Conservation (phyloP, 2,797 vertebrate species). For the Peromyscus aztecus region DNA sequence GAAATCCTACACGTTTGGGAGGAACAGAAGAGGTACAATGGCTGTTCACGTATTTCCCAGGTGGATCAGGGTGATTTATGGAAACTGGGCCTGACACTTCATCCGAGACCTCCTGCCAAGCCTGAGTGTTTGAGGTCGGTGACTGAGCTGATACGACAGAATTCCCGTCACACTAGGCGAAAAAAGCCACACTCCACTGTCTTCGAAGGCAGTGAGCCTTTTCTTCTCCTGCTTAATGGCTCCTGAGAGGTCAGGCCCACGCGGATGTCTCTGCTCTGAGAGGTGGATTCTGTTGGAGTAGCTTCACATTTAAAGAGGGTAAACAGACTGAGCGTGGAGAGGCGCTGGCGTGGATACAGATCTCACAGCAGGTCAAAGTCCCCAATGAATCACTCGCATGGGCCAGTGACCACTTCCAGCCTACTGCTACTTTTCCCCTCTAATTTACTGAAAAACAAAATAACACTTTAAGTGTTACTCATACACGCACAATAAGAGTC, state of each 20-base stretch:
- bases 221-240: constrained; percentile 15
- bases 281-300: neutral
- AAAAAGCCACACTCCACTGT: constrained; percentile 10
- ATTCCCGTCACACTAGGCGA: constrained; percentile 62
- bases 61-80: neutral
- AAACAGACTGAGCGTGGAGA: neutral
- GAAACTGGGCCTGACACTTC: neutral
- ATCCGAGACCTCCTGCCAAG: neutral
- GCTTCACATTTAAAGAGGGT: neutral
- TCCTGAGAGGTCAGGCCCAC: neutral
- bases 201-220: neutral
- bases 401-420: neutral
- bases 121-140: constrained; percentile 29
- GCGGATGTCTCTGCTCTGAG: neutral
- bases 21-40: neutral
- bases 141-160: neutral
- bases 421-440: constrained; percentile 1
- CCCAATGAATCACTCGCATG: neutral
- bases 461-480: neutral
- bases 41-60: neutral
- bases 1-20: neutral
- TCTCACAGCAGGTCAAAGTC: neutral
- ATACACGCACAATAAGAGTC: neutral
- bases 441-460: constrained; percentile 36
- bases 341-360: neutral